Conservation (phyloP, 1,140 invertebrate species). For the Steinernema feltiae region DNA sequence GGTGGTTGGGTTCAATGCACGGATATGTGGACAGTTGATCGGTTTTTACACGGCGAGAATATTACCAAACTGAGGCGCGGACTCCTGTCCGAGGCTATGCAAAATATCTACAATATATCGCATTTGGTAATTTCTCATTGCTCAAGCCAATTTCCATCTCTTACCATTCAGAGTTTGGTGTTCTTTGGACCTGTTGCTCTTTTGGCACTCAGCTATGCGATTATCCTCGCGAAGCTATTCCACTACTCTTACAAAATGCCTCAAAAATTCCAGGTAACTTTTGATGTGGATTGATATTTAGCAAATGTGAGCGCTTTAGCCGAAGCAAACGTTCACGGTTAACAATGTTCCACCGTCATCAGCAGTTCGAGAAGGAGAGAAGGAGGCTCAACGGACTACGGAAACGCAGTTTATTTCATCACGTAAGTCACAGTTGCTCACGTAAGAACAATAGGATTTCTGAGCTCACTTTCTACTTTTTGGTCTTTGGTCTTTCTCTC, state of each 20-base stretch:
- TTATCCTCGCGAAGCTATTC: conserved; percentile 43
- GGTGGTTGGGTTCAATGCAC: conserved; percentile 46
- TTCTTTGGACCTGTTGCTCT: conserved; percentile 54
- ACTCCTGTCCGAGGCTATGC: not conserved
- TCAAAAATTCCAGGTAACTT: not conserved
- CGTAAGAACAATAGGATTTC: too few species aligned
- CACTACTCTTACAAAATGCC: conserved; percentile 37
- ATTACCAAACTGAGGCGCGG: not conserved
- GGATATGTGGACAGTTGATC: conserved; percentile 42
- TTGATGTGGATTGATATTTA: not conserved
- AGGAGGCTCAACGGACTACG: too few species aligned
- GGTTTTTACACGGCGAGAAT: not conserved
- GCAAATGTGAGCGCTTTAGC: too few species aligned
- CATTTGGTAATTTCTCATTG: conserved; percentile 18
- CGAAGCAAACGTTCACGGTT: too few species aligned
- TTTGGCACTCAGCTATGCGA: conserved; percentile 43
- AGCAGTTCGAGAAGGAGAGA: too few species aligned
- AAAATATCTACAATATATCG: conserved; percentile 36
- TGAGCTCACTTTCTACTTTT: too few species aligned
- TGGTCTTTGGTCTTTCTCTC: too few species aligned
- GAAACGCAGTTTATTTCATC: too few species aligned
- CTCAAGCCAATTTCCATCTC: not conserved
- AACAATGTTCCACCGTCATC: too few species aligned
- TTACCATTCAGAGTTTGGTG: conserved; percentile 47
- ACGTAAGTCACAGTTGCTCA: too few species aligned